These are phyloP conservation scores for Empidonax traillii DNA, from an alignment of 2,113 vertebrate species.

Conservation along the genomic window DNA sequence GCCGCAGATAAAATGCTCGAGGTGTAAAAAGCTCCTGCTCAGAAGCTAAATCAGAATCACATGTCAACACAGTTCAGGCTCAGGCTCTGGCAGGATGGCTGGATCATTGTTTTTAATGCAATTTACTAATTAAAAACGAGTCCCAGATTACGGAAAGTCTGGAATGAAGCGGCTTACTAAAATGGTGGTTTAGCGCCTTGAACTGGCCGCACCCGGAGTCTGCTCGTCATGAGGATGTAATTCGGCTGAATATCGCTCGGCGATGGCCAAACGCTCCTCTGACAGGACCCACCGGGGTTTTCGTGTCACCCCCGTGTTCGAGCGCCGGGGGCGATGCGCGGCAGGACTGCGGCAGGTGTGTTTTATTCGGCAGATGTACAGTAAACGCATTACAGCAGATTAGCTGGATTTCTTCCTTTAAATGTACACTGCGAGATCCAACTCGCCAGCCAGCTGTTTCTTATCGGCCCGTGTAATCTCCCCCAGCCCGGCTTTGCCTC, in stretches of 20 bases:
- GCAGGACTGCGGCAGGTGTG: neutral
- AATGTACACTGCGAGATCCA: slow-evolving; percentile 27
- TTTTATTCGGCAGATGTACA: neutral
- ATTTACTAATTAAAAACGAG: slow-evolving; percentile 60
- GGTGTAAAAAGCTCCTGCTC: slow-evolving; percentile 22
- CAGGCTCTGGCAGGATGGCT: neutral
- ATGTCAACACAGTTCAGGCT: slow-evolving; percentile 17
- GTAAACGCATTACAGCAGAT: slow-evolving; percentile 47
- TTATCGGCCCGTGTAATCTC: neutral
- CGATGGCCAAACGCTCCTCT: neutral
- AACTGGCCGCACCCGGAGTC: neutral
- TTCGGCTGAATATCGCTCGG: neutral
- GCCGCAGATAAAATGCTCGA: slow-evolving; percentile 1
- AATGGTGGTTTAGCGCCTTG: neutral
- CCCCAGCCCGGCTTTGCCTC: neutral
- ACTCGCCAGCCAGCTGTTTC: slow-evolving; percentile 26
- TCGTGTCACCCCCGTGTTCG: accelerated
- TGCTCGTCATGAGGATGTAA: neutral
- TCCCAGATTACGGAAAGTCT: slow-evolving; percentile 27
- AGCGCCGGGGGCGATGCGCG: neutral
- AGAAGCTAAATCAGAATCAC: slow-evolving; percentile 48
- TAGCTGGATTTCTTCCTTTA: slow-evolving; percentile 52
- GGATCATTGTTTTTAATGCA: slow-evolving; percentile 61
- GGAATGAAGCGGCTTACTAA: slow-evolving; percentile 2
- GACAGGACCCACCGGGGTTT: neutral